Evolutionary conservation across 2,888 invertebrate species (phyloP), one percentile per base, ranked within the genome.

Genomic region (Brenthis hecate): DNA sequence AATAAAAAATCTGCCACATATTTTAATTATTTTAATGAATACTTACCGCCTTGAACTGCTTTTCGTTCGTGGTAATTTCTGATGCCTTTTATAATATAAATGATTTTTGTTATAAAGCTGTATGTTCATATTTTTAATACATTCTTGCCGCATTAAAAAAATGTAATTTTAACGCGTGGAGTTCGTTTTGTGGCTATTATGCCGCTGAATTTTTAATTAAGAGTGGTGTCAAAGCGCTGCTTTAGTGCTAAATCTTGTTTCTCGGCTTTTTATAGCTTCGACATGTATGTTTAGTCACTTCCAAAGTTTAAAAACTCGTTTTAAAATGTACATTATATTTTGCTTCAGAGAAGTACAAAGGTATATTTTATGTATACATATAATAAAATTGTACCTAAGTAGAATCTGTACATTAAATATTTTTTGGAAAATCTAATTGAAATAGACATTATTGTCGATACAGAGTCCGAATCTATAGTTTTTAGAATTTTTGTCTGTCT

Each of bases 211-310:
- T 53, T 50, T 16, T 47, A 57, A 69, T 65, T 66, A 63, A 48
- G 32, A 58, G 43, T 36, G 56, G 36, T 11, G 62, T 54, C 23
- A 57, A 63, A 50, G 62, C 36, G 14, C 54, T 23, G 36, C 51
- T n/a, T 64, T 55, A 68, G 64, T 60, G 60, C 60, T 55, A 68
- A 65, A 65, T 60, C 60, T 55, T 66, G 56, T 66, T 43, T 28
- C 19, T 28, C 19, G 16, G 61, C 19, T 43, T 51, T 64, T 60
- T 66, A 54, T 43, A 53, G 14, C 28, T 60, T 36, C n/a, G 19
- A 48, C 48, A 55, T 61, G 19, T 19, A 19, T 19, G 28, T 32
- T 66, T 55, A 56, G 56, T 19, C 53, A 28, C 32, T 56, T 50
- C 5, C 47, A 61, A 60, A 61, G 55, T 43, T 57, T 51, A 13